Evolutionary conservation across 2,113 vertebrate genomes (phyloP).

Genomic region (Pseudolaguvia tuberculata): DNA sequence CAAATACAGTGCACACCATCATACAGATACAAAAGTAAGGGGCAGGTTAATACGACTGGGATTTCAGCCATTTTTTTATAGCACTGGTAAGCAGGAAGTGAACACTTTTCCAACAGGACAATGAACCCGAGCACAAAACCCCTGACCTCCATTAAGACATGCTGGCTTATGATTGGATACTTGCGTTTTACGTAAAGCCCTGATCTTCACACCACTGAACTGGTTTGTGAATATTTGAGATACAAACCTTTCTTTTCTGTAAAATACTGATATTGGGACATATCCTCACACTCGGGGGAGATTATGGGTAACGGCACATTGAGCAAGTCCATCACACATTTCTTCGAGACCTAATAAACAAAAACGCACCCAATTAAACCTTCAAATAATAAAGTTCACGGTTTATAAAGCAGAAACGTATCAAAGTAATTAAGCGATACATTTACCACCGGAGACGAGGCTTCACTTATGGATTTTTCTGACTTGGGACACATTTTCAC

Average conservation of each 20-base stretch:
- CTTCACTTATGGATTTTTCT: slow-evolving; percentile 25
- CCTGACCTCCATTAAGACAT: no score
- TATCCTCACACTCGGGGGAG: slow-evolving; percentile 64
- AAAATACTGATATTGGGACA: slow-evolving; percentile 58
- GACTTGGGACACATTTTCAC: slow-evolving; percentile 2
- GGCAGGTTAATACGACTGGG: no score
- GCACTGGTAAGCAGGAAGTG: no score
- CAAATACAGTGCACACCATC: background rate
- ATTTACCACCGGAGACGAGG: slow-evolving; percentile 57
- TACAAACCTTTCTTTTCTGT: slow-evolving; percentile 69
- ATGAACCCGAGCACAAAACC: no score
- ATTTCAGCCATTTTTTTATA: no score
- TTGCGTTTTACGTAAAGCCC: no score
- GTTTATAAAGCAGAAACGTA: background rate
- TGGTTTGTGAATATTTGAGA: background rate
- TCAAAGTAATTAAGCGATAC: background rate
- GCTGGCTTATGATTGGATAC: no score
- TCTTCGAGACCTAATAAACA: slow-evolving; percentile 54
- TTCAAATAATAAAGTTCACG: background rate
- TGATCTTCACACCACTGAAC: no score
- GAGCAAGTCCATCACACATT: slow-evolving; percentile 71
- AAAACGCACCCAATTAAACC: slow-evolving; percentile 4
- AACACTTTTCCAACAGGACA: no score
- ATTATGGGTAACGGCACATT: slow-evolving; percentile 69
- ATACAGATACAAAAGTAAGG: no score